These are phyloP conservation scores for Bhutanitis thaidina DNA, from an alignment of 2,888 invertebrate species.

Conservation along the genomic window DNA sequence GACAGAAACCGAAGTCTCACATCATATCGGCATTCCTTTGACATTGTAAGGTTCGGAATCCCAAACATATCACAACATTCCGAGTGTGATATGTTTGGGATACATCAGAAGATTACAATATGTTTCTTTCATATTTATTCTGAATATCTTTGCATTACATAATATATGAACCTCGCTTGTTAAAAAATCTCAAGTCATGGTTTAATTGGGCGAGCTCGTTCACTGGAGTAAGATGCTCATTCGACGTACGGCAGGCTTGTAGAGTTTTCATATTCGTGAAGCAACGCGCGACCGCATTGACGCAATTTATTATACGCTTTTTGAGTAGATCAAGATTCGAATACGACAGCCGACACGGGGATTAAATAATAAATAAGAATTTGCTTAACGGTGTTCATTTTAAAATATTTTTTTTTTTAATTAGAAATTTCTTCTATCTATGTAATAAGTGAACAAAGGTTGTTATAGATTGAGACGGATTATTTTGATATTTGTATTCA, in stretches of 20 bases:
- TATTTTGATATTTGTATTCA: too few relatives aligned
- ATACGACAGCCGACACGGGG: constrained; percentile 10
- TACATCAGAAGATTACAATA: too few relatives aligned
- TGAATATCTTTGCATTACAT: too few relatives aligned
- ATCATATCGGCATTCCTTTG: too few relatives aligned
- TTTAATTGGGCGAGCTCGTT: not conserved
- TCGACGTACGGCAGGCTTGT: not conserved
- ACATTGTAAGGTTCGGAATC: too few relatives aligned
- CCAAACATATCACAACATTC: too few relatives aligned
- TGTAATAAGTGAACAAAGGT: too few relatives aligned
- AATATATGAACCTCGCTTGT: too few relatives aligned
- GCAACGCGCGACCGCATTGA: constrained; percentile 2
- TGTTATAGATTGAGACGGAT: too few relatives aligned
- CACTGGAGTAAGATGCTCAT: not conserved
- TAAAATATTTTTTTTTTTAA: not conserved
- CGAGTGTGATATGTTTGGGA: too few relatives aligned
- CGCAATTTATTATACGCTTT: constrained; percentile 8
- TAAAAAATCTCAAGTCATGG: not conserved
- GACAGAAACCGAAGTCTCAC: too few relatives aligned
- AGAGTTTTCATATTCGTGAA: constrained; percentile 2
- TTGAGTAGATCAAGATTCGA: not conserved
- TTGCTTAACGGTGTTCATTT: constrained; percentile 8
- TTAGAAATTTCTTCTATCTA: not conserved
- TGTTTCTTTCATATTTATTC: too few relatives aligned
- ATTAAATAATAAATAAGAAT: constrained; percentile 19